Evolutionary conservation across 1,140 invertebrate species (phyloP).

Genomic region (Lepidotrigona ventralis): DNA sequence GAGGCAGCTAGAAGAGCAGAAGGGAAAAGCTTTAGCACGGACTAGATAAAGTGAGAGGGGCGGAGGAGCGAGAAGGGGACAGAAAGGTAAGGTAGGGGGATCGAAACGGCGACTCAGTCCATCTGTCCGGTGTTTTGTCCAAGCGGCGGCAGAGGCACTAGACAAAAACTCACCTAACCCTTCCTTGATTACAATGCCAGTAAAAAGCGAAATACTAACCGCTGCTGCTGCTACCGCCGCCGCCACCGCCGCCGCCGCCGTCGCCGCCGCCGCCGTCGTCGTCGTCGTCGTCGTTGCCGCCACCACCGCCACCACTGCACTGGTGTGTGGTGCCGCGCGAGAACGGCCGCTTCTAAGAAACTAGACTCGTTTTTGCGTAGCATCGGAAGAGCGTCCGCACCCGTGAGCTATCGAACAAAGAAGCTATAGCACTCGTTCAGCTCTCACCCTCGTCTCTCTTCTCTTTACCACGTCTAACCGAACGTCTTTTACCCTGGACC

Average conservation of each 20-base stretch:
- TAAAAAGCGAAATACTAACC: constrained; percentile 81
- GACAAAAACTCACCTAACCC: constrained; percentile 81
- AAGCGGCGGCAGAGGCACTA: constrained; percentile 61
- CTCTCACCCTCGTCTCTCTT: constrained; percentile 21
- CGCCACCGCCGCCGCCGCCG: constrained; percentile 37
- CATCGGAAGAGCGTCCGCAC: constrained; percentile 59
- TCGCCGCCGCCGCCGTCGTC: constrained; percentile 23
- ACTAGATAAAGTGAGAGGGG: constrained; percentile 9
- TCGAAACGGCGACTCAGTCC: constrained; percentile 77
- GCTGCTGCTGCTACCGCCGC: constrained; percentile 63
- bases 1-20: not conserved
- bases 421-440: constrained; percentile 61
- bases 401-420: constrained; percentile 77
- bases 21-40: constrained; percentile 17
- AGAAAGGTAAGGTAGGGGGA: constrained; percentile 57
- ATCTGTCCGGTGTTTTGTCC: constrained; percentile 80
- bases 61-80: constrained; percentile 17
- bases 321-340: constrained; percentile 42
- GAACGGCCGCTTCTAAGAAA: constrained; percentile 77
- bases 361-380: constrained; percentile 79
- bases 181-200: constrained; percentile 81
- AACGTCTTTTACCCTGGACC: constrained; percentile 36
- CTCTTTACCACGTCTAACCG: constrained; percentile 26
- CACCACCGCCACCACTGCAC: constrained; percentile 19
- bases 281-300: constrained; percentile 28